Conservation (phyloP, 1,140 invertebrate species). For the Meloidogyne chitwoodi region DNA sequence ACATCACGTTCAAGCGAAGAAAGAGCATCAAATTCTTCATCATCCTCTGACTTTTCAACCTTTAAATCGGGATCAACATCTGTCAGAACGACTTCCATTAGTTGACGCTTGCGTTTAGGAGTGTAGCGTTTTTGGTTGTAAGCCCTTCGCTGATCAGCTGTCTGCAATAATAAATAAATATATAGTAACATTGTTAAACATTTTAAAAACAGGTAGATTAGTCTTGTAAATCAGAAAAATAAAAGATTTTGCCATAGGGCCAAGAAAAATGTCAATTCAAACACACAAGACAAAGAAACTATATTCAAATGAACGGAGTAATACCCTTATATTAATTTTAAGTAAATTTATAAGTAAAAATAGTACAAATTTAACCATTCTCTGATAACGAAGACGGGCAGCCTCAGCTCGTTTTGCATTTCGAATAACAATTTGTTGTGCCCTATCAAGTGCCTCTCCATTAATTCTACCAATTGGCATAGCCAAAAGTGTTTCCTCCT, state of each 20-base stretch:
- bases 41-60: constrained; percentile 19
- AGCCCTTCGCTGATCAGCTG: constrained; percentile 40
- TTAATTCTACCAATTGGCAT: constrained; percentile 45
- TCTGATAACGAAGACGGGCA: constrained; percentile 41
- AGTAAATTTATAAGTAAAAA: background rate
- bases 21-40: constrained; percentile 37
- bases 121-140: constrained; percentile 48
- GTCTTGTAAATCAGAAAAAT: too few relatives aligned
- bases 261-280: too few relatives aligned
- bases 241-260: too few relatives aligned
- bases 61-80: background rate
- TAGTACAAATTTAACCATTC: constrained; percentile 22
- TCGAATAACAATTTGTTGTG: constrained; percentile 44
- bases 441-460: constrained; percentile 44
- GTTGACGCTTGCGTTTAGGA: constrained; percentile 38
- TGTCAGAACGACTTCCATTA: background rate
- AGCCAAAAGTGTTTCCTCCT: constrained; percentile 42
- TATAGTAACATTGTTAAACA: too few relatives aligned
- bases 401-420: constrained; percentile 44
- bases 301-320: too few relatives aligned
- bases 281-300: too few relatives aligned
- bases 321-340: too few relatives aligned
- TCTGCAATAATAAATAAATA: constrained; percentile 3
- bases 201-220: too few relatives aligned
- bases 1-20: constrained; percentile 38